phyloP scores from a whole-genome alignment of 2,113 vertebrate genomes.

The Setophaga petechia region DNA sequence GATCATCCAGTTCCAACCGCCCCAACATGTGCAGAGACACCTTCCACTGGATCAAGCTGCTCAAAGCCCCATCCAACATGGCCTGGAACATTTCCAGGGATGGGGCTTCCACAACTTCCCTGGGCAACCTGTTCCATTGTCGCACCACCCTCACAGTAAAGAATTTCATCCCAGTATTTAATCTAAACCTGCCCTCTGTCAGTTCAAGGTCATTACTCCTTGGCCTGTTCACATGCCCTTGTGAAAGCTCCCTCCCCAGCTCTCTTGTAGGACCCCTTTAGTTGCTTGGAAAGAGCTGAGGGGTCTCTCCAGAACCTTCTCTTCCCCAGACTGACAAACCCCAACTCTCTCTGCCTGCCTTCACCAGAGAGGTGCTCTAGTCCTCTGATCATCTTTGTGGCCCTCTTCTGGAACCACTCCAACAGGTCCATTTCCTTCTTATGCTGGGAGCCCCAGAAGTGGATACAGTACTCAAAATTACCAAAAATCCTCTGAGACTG shows the following conservation, averaged over 20 bases:
- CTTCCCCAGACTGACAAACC: not conserved
- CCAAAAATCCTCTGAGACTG: not conserved
- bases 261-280: not conserved
- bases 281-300: not conserved
- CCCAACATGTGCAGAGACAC: not conserved
- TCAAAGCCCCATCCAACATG: not conserved
- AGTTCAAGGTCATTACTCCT: not conserved
- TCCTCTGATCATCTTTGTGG: not conserved
- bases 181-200: not conserved
- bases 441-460: not conserved
- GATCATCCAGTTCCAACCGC: not conserved
- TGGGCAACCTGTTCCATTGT: not conserved
- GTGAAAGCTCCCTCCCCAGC: not conserved
- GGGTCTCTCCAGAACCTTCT: not conserved
- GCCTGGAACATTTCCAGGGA: not conserved
- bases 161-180: not conserved
- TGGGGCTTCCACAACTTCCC: not conserved
- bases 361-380: not conserved
- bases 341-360: not conserved
- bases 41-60: not conserved
- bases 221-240: too few relatives aligned
- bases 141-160: not conserved
- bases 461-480: not conserved
- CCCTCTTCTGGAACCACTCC: not conserved
- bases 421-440: not conserved